Evolutionary conservation across 2,888 invertebrate genomes (phyloP).

Genomic region (Eristalis tenax): DNA sequence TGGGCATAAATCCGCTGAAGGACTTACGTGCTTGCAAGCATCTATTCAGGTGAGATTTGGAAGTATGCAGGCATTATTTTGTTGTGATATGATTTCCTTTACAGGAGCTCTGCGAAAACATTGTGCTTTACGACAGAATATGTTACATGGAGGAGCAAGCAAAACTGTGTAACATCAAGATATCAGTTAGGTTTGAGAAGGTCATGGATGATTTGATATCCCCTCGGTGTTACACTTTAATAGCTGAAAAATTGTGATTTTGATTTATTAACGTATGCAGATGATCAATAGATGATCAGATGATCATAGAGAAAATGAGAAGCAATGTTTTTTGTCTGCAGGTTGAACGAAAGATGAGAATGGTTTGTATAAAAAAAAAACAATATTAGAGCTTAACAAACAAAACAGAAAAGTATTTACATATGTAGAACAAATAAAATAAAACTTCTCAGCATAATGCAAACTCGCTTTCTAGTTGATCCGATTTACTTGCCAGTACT

Average conservation of each 20-base stretch:
- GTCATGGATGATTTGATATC: constrained; percentile 85
- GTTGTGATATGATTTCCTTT: background rate
- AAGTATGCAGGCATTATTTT: background rate
- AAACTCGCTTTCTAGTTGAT: no score
- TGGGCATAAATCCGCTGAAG: constrained; percentile 78
- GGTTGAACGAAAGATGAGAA: background rate
- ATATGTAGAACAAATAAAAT: no score
- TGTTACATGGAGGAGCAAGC: constrained; percentile 80
- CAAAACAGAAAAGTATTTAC: no score
- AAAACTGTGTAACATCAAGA: constrained; percentile 78
- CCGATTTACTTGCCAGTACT: no score
- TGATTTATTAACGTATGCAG: background rate
- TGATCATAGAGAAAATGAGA: background rate
- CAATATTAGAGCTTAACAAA: no score
- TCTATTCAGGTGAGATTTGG: constrained; percentile 81
- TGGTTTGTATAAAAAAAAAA: background rate
- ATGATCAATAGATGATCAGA: no score
- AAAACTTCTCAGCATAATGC: no score
- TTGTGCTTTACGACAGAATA: constrained; percentile 83
- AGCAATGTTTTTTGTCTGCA: background rate
- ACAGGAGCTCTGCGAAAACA: constrained; percentile 84
- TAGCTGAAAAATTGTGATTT: constrained; percentile 82
- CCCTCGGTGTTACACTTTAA: constrained; percentile 85
- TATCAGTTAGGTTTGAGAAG: constrained; percentile 82
- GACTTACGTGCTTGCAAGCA: constrained; percentile 81